Evolutionary conservation across 64 coral and sea anemone species (phyloP).

Genomic region (Montipora sp.): DNA sequence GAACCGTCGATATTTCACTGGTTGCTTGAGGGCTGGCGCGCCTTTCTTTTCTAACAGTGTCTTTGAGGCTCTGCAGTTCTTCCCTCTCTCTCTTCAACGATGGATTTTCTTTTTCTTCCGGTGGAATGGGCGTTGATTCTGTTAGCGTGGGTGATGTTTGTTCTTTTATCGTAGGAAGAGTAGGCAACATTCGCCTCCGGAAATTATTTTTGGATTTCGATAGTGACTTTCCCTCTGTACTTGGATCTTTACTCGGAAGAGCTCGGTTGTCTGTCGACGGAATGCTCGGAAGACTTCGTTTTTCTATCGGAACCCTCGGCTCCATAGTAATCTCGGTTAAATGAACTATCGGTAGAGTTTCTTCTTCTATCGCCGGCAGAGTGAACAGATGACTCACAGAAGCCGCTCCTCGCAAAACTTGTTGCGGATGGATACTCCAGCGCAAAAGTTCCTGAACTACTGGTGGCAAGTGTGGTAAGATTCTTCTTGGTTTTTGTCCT

Average conservation of each 20-base stretch:
- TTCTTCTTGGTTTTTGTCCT: neutral
- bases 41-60: neutral
- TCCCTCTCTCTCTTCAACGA: neutral
- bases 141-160: neutral
- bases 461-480: neutral
- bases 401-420: slow-evolving; percentile 28
- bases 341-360: neutral
- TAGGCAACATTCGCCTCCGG: neutral
- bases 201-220: neutral
- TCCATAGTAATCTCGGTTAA: neutral
- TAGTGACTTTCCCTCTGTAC: neutral
- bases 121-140: neutral
- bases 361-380: neutral
- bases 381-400: neutral
- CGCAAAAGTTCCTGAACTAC: slow-evolving; percentile 16
- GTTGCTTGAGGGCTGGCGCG: neutral
- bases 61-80: neutral
- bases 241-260: neutral
- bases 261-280: neutral
- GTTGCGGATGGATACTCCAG: neutral
- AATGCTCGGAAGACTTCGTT: neutral
- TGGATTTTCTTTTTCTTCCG: neutral
- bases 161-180: slow-evolving; percentile 3
- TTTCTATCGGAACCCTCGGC: neutral
- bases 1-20: neutral